Conservation (phyloP, 1,140 invertebrate species). For the Cherax quadricarinatus region DNA sequence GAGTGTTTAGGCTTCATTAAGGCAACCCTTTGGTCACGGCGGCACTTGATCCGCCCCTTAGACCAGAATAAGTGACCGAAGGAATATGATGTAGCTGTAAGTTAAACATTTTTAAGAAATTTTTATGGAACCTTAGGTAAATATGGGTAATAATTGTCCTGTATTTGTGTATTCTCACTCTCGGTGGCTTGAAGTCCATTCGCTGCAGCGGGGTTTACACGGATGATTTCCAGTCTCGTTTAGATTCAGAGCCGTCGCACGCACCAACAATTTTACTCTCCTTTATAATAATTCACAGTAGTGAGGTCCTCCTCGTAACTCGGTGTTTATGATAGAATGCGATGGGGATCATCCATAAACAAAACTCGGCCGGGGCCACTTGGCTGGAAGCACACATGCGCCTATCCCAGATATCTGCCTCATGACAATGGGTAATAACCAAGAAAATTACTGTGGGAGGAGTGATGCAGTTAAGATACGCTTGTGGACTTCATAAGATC, state of each 20-base stretch:
- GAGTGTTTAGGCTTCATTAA: not conserved
- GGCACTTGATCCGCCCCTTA: not conserved
- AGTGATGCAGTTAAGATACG: not conserved
- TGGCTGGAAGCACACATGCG: not conserved
- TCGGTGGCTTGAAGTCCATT: not conserved
- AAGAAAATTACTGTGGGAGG: not conserved
- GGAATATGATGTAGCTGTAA: too few species aligned
- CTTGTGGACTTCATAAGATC: not conserved
- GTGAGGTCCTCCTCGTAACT: not conserved
- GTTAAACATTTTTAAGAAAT: too few species aligned
- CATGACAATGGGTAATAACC: slow-evolving; percentile 6
- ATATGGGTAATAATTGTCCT: too few species aligned
- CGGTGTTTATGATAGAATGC: not conserved
- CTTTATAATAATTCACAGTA: not conserved
- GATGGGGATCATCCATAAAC: not conserved
- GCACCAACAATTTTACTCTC: not conserved
- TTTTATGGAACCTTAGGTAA: too few species aligned
- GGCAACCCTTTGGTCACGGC: not conserved
- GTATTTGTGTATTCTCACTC: not conserved
- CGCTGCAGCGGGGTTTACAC: not conserved
- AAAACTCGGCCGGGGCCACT: not conserved
- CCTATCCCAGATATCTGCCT: not conserved
- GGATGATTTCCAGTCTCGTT: not conserved
- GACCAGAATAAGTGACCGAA: too few species aligned
- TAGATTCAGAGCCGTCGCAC: not conserved